Conservation (phyloP, 2,113 vertebrate species). For the Axis porcinus region DNA sequence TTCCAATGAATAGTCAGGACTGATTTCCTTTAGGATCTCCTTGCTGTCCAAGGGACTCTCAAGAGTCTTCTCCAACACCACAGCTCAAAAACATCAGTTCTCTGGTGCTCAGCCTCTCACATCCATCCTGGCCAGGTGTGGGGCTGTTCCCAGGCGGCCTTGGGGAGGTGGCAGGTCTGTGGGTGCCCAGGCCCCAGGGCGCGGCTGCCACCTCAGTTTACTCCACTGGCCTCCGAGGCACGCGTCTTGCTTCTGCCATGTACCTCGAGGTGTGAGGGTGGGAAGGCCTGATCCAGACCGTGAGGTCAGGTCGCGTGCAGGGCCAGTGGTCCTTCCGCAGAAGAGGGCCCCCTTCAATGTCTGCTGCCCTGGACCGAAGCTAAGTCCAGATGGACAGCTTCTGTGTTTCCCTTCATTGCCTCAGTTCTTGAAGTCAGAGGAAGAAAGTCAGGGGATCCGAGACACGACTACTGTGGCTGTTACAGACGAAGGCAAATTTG, state of each 20-base stretch:
- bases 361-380: not conserved
- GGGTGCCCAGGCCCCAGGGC: not conserved
- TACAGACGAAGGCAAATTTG: accelerated
- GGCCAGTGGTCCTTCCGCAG: not conserved
- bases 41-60: not conserved
- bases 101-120: not conserved
- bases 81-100: not conserved
- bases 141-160: not conserved
- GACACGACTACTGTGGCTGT: not conserved
- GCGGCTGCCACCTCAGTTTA: not conserved
- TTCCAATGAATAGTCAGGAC: not conserved
- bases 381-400: accelerated
- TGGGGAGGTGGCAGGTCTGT: not conserved
- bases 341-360: accelerated
- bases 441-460: not conserved
- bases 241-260: accelerated
- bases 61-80: not conserved
- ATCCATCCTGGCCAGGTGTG: not conserved
- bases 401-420: not conserved
- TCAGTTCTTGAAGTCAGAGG: not conserved
- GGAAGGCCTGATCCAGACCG: accelerated
- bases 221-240: accelerated
- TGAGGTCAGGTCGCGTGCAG: accelerated
- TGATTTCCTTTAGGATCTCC: not conserved
- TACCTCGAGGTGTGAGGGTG: too few relatives aligned